Percentiles rank a stretch among this genome's conserved stretches.
Evolutionary conservation across 2,113 vertebrate genomes (phyloP).

Genomic region (Corvus cornix): DNA sequence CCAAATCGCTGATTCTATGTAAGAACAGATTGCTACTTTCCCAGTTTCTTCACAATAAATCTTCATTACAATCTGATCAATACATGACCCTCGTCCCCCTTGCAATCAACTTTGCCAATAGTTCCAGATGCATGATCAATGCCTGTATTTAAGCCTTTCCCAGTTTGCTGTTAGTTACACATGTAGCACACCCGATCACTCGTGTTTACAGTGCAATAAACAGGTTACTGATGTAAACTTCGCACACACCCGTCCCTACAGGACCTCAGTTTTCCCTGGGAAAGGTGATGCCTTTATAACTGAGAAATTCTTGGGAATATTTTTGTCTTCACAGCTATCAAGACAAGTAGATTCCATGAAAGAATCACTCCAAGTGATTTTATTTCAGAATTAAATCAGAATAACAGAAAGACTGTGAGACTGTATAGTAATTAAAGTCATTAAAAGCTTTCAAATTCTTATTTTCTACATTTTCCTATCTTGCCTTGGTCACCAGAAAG

Average conservation of each 20-base stretch:
- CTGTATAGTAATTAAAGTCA: not conserved
- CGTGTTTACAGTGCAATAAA: not conserved
- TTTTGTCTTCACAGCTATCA: not conserved
- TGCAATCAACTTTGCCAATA: not conserved
- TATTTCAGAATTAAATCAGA: not conserved
- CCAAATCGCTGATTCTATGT: not conserved
- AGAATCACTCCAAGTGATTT: not conserved
- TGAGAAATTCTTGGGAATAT: not conserved
- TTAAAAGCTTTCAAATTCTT: not conserved
- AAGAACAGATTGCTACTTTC: not conserved
- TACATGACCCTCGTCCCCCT: not conserved
- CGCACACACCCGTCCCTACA: not conserved
- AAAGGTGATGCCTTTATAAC: not conserved
- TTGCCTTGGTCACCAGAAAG: not conserved
- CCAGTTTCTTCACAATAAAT: not conserved
- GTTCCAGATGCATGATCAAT: not conserved
- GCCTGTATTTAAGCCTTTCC: not conserved
- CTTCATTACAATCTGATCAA: slow-evolving; percentile 19
- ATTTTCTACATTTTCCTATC: not conserved
- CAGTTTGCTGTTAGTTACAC: not conserved
- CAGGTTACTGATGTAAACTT: not conserved
- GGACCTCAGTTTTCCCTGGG: not conserved
- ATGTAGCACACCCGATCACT: not conserved
- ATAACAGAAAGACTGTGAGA: not conserved
- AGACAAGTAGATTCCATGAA: not conserved